phyloP scores from a whole-genome alignment of 2,797 vertebrate genomes.

The Hoplostethus mediterraneus region DNA sequence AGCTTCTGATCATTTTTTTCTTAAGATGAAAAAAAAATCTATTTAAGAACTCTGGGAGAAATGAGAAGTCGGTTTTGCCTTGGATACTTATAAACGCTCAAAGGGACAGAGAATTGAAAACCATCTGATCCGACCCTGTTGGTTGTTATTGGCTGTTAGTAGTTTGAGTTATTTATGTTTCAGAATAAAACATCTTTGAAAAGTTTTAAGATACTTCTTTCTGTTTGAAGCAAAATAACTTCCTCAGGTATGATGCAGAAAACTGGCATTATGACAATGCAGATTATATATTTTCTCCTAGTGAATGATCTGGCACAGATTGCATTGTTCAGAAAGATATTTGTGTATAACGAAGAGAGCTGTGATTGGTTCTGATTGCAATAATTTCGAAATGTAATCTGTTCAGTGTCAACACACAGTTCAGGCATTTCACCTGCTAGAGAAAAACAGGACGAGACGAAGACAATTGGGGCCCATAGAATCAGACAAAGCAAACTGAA shows the following conservation, averaged over 20 bases:
- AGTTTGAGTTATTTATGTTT: slow-evolving; percentile 99
- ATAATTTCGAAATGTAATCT: slow-evolving; percentile 61
- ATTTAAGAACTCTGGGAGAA: too few species aligned
- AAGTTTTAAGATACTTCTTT: slow-evolving; percentile 99
- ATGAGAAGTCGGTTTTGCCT: too few species aligned
- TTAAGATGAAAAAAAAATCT: too few species aligned
- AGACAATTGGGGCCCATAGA: too few species aligned
- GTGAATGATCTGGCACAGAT: slow-evolving; percentile 81
- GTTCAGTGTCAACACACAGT: too few species aligned
- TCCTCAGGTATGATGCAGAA: slow-evolving; percentile 96
- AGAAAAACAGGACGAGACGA: background rate
- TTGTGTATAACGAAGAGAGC: slow-evolving; percentile 69
- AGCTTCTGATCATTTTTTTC: too few species aligned
- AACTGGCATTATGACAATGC: slow-evolving; percentile 84
- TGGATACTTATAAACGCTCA: too few species aligned
- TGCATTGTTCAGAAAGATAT: slow-evolving; percentile 63
- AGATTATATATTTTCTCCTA: slow-evolving; percentile 76
- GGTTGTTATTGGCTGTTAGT: slow-evolving; percentile 93
- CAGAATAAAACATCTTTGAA: slow-evolving; percentile 99
- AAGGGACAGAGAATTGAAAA: too few species aligned
- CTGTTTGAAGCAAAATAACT: slow-evolving; percentile 96
- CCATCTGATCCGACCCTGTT: slow-evolving; percentile 80
- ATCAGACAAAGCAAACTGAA: background rate
- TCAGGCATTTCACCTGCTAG: background rate
- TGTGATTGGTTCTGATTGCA: slow-evolving; percentile 80